Evolutionary conservation across 2,113 vertebrate species (phyloP), one percentile per base, ranked within the genome.

Genomic region (Taurulus bubalis): DNA sequence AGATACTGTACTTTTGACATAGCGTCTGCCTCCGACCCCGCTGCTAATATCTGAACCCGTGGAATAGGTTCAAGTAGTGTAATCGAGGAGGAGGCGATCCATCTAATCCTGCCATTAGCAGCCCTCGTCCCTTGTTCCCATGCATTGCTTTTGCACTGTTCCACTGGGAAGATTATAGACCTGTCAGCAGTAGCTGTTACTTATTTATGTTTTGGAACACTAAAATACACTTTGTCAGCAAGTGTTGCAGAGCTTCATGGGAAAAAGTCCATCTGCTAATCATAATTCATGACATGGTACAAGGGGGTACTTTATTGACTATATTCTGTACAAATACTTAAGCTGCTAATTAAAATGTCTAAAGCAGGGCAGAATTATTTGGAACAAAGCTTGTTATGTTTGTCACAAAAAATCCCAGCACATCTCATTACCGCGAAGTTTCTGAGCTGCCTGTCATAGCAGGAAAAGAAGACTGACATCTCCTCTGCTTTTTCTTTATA

Each of bases 21-120:
- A 72, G 55, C 74, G 79, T 86, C 58, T 80, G 8, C 55, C 84
- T 71, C 28, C 85, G 86, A 90, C 88, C 85, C 67, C 0, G 5
- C 26, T 20, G 65, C 63, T 87, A 86, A 84, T 87, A 87, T 80
- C 75, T 69, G 66, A 69, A 67, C 66, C 65, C 49, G 3, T 40
- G 71, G 59, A 86, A 80, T 55, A 68, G 76, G 75, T 86, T 86
- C 70, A 90, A 86, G 75, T 68, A 16, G 75, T 65, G 71, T 74
- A 85, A 90, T 84, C 79, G 83, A 87, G 55, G 75, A 73, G 82
- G 62, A 90, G 65, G 60, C 77, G 36, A 78, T 87, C 74, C 78
- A 71, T 86, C 86, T 85, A 82, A 89, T 84, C 79, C 72, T 79
- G 87, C 82, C 67, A 67, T 70, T 71, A 79, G 89, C 86, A 91